Evolutionary conservation across 2,888 invertebrate genomes (phyloP), one percentile per base, ranked within the genome.

Genomic region (Ochlodes sylvanus): DNA sequence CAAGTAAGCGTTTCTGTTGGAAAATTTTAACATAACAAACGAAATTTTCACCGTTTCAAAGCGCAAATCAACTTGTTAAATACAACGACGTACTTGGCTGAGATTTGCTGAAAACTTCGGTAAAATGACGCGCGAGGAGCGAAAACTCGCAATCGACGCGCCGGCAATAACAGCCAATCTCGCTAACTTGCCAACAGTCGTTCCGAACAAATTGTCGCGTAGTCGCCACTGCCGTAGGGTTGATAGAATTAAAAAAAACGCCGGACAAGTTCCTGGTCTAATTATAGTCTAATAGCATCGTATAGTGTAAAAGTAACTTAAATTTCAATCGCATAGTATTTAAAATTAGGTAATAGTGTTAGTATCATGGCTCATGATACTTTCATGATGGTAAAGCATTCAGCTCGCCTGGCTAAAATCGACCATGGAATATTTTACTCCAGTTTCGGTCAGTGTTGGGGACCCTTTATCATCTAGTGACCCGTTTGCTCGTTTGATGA

Each of bases 141-240:
- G 56, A 56, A 19, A 57, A 74, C 72, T 76, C 73, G 72, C 76
- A 75, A 75, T 76, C 70, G 77, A 67, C 72, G 73, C 70, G 73
- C 66, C 66, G 71, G 79, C 79, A 81, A 81, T 82, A 83, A 82
- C 80, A 78, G 70, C 78, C 79, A 77, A 80, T 80, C 76, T 76
- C 76, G 70, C 70, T 68, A 73, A 76, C 70, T 74, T 73, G 71
- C 72, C 71, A 78, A 81, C 79, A 79, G 80, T 81, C 83, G 81
- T 82, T 77, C 75, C 77, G 73, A 77, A 86, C 86, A 87, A 88
- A 85, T 86, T 84, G 85, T 83, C 85, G 79, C 73, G 21, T 71
- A 69, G 70, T 68, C 21, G 64, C 57, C n/a, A 19, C 47, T 34
- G 34, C 34, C 10, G 50, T 64, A 57, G 64, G 64, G 56, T 64